A percentile compares a stretch with the other conserved stretches of the same genome.
Evolutionary conservation across 2,888 invertebrate species (phyloP).

Genomic region (Erebia palarica): DNA sequence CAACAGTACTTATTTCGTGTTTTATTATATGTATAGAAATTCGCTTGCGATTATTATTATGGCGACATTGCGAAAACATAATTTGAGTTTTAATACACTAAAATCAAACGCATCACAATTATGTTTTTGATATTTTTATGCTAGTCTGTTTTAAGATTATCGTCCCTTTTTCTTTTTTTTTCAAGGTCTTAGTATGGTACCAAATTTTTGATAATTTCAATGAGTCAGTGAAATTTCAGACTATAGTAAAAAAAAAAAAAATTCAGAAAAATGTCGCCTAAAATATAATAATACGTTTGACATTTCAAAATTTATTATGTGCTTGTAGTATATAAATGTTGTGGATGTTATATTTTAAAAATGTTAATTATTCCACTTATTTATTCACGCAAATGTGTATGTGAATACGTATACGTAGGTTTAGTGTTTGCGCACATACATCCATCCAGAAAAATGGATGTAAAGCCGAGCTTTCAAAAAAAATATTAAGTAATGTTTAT

Average conservation of each 20-base stretch:
- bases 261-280: background rate
- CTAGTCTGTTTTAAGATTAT: background rate
- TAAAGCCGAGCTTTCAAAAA: background rate
- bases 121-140: background rate
- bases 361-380: conserved; percentile 8
- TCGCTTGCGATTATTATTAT: conserved; percentile 29
- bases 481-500: conserved; percentile 8
- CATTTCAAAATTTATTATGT: background rate
- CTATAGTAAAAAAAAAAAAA: background rate
- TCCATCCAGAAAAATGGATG: background rate
- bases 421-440: background rate
- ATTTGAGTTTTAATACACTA: background rate
- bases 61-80: conserved; percentile 11
- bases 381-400: background rate
- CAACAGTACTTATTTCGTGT: conserved; percentile 46
- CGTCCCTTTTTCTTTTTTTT: background rate
- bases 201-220: background rate
- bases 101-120: conserved; percentile 3
- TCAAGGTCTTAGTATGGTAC: background rate
- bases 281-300: background rate
- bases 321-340: conserved; percentile 12
- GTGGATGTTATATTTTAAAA: conserved; percentile 3
- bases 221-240: background rate
- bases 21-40: conserved; percentile 46
- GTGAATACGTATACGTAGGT: background rate